Base-by-base conservation (phyloP, 2,888 invertebrate species). In the Anagyrus pseudococci region DNA sequence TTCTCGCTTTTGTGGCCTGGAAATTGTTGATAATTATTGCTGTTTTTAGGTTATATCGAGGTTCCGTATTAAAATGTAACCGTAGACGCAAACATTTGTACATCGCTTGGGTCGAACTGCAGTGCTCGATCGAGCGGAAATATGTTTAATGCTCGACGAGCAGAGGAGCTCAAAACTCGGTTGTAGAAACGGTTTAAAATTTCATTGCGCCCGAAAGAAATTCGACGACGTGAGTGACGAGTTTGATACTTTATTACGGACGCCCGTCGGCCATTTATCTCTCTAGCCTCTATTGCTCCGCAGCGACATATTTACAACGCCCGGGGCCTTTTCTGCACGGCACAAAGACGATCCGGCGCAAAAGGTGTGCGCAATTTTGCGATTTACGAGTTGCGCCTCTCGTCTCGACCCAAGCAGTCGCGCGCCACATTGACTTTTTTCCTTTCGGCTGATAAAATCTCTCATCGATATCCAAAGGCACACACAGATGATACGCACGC, bases 361-460 rank as follows among this genome's bases (percentile, higher is more conserved):
- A 54, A 61, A 44, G 57, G 56, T 50, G 25, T 53, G 54, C 54
- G 55, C 50, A 48, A 63, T 63, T 66, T 66, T 63, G 63, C 61
- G 63, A 66, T 66, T 66, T 63, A 66, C 61, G 63, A 61, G 29
- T 46, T 19, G 46, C 37, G 26, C 52, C 47, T 23, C 60, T 29
- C 33, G 17, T 19, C 37, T 13, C 40, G 20, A 15, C 22, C 4
- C 8, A 37, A 19, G 23, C 20, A 41, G 4, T 37, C 2, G 33
- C 33, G 46, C 55, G 29, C 47, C n/a, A 40, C 59, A 52, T 62
- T 62, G 62, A 62, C 53, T 56, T 54, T 49, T 49, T 55, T n/a
- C n/a, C n/a, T 62, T 58, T 63, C 63, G n/a, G 50, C 66, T 58
- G 60, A 63, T 66, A 61, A 66, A 63, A 58, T 58, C 55, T n/a